Conservation (phyloP, 2,797 vertebrate genomes). For the Mus caroli region DNA sequence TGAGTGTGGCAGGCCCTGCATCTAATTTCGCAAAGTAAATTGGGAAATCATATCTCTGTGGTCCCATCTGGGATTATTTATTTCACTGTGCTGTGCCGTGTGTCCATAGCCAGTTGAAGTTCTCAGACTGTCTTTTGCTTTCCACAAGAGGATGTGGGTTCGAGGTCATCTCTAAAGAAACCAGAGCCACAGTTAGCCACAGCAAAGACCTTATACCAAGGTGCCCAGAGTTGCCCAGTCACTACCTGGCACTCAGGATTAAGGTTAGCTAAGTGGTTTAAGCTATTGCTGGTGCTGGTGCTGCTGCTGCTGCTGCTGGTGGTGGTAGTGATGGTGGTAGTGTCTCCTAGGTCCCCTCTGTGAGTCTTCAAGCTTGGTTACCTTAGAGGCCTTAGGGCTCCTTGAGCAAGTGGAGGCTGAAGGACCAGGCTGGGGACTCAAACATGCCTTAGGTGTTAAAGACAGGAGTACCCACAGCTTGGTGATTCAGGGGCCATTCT, state of each 20-base stretch:
- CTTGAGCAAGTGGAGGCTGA: background rate
- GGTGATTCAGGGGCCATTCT: background rate
- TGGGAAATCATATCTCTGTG: conserved; percentile 77
- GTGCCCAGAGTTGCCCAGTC: background rate
- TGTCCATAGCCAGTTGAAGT: conserved; percentile 43
- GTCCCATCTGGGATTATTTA: conserved; percentile 85
- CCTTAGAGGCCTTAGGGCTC: background rate
- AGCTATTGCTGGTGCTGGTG: background rate
- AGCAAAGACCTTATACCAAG: background rate
- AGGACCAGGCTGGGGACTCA: background rate
- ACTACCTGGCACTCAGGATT: background rate
- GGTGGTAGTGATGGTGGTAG: background rate
- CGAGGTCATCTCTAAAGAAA: conserved; percentile 53
- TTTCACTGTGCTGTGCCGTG: conserved; percentile 12
- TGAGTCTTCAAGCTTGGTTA: background rate
- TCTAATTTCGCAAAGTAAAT: conserved; percentile 82
- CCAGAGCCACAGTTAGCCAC: background rate
- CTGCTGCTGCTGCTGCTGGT: background rate
- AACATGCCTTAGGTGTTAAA: background rate
- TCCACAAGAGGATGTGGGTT: conserved; percentile 42
- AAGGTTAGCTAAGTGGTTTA: background rate
- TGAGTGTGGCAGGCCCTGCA: conserved; percentile 70
- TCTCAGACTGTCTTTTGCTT: conserved; percentile 22
- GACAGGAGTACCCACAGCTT: rapidly evolving
- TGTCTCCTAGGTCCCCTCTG: background rate